A percentile compares a stretch with the other conserved stretches of the same genome.
These are phyloP conservation scores for Noctua pronuba DNA, from an alignment of 2,888 invertebrate species.

Conservation along the genomic window DNA sequence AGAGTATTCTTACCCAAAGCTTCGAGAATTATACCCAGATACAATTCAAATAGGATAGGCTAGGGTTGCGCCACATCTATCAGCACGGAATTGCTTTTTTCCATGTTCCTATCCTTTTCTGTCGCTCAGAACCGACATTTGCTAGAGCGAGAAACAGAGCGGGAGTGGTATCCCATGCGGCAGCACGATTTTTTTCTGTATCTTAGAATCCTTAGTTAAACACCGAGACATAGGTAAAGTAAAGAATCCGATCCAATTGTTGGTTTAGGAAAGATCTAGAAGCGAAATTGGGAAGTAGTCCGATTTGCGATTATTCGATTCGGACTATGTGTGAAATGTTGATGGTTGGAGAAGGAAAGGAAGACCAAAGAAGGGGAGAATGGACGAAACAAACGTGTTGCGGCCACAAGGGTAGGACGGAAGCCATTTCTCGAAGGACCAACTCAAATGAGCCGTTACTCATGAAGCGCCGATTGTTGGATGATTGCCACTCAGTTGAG, in stretches of 20 bases:
- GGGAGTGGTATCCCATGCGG: neutral
- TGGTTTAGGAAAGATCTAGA: constrained; percentile 4
- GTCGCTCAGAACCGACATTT: too few species aligned
- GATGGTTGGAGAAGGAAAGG: neutral
- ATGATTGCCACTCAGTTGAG: neutral
- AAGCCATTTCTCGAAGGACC: neutral
- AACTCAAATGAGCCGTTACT: neutral
- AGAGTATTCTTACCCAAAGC: neutral
- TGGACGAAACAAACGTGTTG: neutral
- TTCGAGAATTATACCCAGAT: neutral
- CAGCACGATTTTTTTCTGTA: neutral
- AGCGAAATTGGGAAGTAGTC: neutral
- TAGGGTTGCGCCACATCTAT: neutral
- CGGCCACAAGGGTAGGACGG: neutral
- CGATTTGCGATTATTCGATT: neutral
- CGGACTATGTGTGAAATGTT: neutral
- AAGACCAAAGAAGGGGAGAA: neutral
- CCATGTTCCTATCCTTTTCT: neutral
- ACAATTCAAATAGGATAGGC: neutral
- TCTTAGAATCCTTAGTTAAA: neutral
- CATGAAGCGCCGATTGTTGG: neutral
- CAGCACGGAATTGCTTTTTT: neutral
- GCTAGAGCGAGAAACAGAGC: neutral
- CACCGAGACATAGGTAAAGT: neutral
- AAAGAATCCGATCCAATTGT: neutral